Evolutionary conservation across 1,140 invertebrate species (phyloP).

Genomic region (Triops cancriformis): DNA sequence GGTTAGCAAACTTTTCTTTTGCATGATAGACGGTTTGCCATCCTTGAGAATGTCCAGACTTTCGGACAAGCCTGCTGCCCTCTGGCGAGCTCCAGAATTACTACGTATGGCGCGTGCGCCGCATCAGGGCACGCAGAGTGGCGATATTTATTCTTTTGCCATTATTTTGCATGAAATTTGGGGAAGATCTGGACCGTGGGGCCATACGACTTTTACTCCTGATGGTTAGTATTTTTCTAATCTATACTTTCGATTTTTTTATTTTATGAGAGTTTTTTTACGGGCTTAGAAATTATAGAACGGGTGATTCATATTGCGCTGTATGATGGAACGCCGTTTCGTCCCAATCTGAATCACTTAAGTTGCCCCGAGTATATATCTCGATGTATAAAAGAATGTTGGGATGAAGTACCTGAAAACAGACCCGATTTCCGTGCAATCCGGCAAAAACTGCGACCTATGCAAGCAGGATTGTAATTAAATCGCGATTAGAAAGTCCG

Average conservation of each 20-base stretch:
- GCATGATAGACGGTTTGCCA: not conserved
- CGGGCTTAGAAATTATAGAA: slow-evolving; percentile 42
- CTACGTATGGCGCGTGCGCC: slow-evolving; percentile 45
- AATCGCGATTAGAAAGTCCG: slow-evolving; percentile 26
- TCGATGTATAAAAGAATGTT: slow-evolving; percentile 61
- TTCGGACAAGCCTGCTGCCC: slow-evolving; percentile 37
- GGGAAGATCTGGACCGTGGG: slow-evolving; percentile 59
- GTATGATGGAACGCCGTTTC: slow-evolving; percentile 39
- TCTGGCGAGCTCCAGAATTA: slow-evolving; percentile 62
- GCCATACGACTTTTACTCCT: slow-evolving; percentile 48
- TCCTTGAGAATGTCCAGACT: not conserved
- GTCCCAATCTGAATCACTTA: slow-evolving; percentile 49
- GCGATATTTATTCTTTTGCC: slow-evolving; percentile 59
- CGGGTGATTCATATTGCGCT: slow-evolving; percentile 39
- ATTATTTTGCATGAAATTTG: slow-evolving; percentile 64
- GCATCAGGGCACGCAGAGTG: slow-evolving; percentile 57
- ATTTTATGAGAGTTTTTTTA: not conserved
- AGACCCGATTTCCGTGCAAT: slow-evolving; percentile 61
- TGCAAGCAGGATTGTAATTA: slow-evolving; percentile 62
- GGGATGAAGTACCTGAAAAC: slow-evolving; percentile 62
- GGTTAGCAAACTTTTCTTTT: not conserved
- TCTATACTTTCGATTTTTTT: not conserved
- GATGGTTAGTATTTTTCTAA: slow-evolving; percentile 43
- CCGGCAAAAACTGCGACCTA: slow-evolving; percentile 59
- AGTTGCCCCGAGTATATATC: slow-evolving; percentile 51